Evolutionary conservation across 2,113 vertebrate genomes (phyloP).

Genomic region (Gobius niger): DNA sequence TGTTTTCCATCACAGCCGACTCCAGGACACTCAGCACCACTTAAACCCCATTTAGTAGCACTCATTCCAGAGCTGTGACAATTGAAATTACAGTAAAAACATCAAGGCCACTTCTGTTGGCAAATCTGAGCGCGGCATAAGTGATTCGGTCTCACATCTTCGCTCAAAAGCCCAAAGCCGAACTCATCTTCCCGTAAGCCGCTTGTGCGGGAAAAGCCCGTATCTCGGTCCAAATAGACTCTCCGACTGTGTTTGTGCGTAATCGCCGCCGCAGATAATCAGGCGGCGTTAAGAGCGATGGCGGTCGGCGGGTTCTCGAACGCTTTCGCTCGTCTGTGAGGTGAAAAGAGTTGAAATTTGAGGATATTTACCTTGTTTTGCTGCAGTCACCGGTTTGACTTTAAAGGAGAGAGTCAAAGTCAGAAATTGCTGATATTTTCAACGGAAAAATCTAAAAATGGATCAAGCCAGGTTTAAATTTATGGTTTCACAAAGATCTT

Average conservation of each 20-base stretch:
- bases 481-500: too few species aligned
- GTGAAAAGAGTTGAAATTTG: too few species aligned
- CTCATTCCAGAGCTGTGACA: too few species aligned
- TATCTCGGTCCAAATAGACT: constrained; percentile 32
- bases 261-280: constrained; percentile 61
- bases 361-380: too few species aligned
- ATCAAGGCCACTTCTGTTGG: neutral
- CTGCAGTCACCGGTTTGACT: too few species aligned
- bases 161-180: constrained; percentile 11
- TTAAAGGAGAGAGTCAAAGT: too few species aligned
- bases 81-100: neutral
- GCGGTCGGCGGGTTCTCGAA: constrained; percentile 46
- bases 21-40: too few species aligned
- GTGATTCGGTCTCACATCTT: neutral
- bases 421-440: too few species aligned
- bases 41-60: too few species aligned
- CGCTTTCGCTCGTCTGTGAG: neutral
- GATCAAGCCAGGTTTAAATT: too few species aligned
- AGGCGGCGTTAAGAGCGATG: constrained; percentile 59
- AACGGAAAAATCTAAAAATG: too few species aligned
- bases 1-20: too few species aligned
- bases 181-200: constrained; percentile 39
- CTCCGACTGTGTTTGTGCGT: constrained; percentile 40
- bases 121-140: neutral
- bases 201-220: neutral